A percentile compares a stretch with the other conserved stretches of the same genome.
Evolutionary conservation across 2,113 vertebrate species (phyloP).

Genomic region (Pangasianodon hypophthalmus): DNA sequence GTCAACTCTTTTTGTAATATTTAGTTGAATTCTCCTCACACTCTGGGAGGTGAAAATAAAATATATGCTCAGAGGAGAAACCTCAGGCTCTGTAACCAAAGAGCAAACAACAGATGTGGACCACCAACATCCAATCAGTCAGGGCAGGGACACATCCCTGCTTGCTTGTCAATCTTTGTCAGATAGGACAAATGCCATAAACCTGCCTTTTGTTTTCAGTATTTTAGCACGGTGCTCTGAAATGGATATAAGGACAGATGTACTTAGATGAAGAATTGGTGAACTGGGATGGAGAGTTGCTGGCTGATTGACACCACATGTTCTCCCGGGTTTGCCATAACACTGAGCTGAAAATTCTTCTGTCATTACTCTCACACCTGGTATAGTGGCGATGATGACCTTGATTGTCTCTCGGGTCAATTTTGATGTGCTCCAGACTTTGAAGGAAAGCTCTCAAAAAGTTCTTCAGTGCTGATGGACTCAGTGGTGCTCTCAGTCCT

Average conservation of each 20-base stretch:
- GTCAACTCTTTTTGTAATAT: not conserved
- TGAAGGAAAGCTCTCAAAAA: not conserved
- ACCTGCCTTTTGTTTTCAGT: not conserved
- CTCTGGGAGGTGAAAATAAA: not conserved
- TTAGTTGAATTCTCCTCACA: not conserved
- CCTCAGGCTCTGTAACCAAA: not conserved
- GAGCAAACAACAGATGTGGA: not conserved
- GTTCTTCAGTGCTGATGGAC: not conserved
- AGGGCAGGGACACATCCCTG: not conserved
- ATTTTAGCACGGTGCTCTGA: slow-evolving; percentile 1
- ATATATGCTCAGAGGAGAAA: not conserved
- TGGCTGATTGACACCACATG: not conserved
- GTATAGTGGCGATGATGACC: not conserved
- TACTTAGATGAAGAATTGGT: not conserved
- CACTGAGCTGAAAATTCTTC: not conserved
- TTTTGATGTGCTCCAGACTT: not conserved
- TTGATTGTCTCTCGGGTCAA: not conserved
- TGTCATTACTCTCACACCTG: not conserved
- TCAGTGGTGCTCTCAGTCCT: not conserved
- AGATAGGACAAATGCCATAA: not conserved
- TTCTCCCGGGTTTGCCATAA: not conserved
- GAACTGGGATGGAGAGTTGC: not conserved
- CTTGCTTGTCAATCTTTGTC: not conserved
- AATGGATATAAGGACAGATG: not conserved
- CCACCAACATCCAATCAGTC: not conserved